A percentile compares a stretch with the other conserved stretches of the same genome.
Evolutionary conservation across 1,140 invertebrate species (phyloP).

Genomic region (Papilio polytes): DNA sequence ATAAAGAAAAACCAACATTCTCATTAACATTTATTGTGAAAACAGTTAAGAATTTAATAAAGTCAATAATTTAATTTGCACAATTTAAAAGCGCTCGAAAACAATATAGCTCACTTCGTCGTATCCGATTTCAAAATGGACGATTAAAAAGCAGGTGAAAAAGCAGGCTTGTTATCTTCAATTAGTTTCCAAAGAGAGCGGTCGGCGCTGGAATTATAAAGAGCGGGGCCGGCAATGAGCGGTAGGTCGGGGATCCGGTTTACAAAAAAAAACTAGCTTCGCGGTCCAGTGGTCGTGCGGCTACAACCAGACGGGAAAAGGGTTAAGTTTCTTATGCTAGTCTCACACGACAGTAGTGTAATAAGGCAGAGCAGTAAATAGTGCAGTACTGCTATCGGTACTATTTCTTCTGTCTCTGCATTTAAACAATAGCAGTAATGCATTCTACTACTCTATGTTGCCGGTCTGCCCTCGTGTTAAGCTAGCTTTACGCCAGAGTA

Average conservation of each 20-base stretch:
- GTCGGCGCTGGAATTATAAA: conserved; percentile 64
- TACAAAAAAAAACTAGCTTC: conserved; percentile 59
- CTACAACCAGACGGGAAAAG: conserved; percentile 52
- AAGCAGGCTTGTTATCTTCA: conserved; percentile 75
- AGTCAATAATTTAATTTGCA: not conserved
- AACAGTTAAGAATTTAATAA: not conserved
- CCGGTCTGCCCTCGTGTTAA: not conserved
- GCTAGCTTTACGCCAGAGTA: conserved; percentile 2
- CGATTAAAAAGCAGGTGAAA: conserved; percentile 54
- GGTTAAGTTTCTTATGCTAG: conserved; percentile 54
- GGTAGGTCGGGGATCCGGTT: conserved; percentile 62
- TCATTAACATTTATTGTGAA: not conserved
- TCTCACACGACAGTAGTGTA: not conserved
- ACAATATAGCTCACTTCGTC: conserved; percentile 60
- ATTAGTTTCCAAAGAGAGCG: conserved; percentile 72
- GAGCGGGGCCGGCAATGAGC: conserved; percentile 52
- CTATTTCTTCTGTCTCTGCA: not conserved
- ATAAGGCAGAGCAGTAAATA: conserved; percentile 10
- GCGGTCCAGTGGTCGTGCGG: conserved; percentile 53
- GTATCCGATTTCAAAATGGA: conserved; percentile 59
- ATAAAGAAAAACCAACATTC: not conserved
- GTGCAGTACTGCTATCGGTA: not conserved
- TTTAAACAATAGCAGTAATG: not conserved
- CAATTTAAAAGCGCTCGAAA: conserved; percentile 49
- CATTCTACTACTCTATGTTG: not conserved